A percentile compares a stretch with the other conserved stretches of the same genome.
Conservation (phyloP, 2,888 invertebrate species). For the Gastrophysa polygoni region DNA sequence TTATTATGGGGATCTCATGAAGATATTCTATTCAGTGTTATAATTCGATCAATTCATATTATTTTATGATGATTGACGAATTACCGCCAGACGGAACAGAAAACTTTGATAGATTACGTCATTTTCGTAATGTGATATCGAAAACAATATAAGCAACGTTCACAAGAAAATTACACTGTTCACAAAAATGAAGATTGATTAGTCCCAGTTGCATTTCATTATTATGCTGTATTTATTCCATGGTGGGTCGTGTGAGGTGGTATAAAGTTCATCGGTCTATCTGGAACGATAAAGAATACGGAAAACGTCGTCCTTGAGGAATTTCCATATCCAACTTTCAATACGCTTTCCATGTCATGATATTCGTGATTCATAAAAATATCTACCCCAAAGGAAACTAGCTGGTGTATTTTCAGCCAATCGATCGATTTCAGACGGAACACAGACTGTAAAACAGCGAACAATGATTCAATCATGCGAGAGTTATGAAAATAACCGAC, state of each 20-base stretch:
- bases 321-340: not conserved
- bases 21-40: no score
- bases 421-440: not conserved
- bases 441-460: not conserved
- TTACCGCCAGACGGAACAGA: no score
- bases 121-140: no score
- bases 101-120: no score
- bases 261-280: not conserved
- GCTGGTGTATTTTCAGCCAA: constrained; percentile 1
- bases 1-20: no score
- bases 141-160: no score
- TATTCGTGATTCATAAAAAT: not conserved
- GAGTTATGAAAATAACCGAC: not conserved
- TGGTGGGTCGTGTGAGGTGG: not conserved
- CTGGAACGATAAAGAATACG: not conserved
- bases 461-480: not conserved
- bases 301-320: not conserved
- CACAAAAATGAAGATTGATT: no score
- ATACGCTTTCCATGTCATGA: not conserved
- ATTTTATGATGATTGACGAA: no score
- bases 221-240: not conserved
- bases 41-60: no score
- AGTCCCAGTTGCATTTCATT: no score
- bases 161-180: no score
- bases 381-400: not conserved